Base-by-base conservation (phyloP, 2,888 invertebrate species). In the Emesis furor region DNA sequence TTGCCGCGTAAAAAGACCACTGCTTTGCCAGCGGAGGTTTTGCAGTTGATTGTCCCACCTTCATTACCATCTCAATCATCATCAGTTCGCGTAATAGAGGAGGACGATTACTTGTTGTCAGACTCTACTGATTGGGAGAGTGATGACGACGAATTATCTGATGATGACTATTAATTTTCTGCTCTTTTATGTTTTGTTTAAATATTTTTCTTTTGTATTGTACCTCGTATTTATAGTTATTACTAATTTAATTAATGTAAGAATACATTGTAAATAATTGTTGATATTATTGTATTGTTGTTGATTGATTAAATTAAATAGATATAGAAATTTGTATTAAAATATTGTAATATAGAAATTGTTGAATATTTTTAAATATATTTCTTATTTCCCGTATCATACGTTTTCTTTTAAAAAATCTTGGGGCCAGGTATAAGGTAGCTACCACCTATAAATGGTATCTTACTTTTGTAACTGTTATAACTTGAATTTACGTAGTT, bases 61-160 rank as follows among this genome's bases (percentile, higher is more conserved):
- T 24, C 59, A 59, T 59, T 59, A 24, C 59, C 59, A 59, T 59
- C 59, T 55, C 55, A 55, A 55, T 55, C 55, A n/a, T 55, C 55
- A 55, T 24, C 55, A 55, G 55, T 55, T 55, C 55, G 55, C 55
- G 17, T 55, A 17, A 55, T 55, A n/a, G 55, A 55, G n/a, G 55
- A 55, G 55, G 55, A 24, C 55, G 55, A 55, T 55, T 55, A 55
- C 55, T 55, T 51, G 51, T 51, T 55, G 55, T 55, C 55, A 55
- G 55, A 55, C 55, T 55, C n/a, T n/a, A 55, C 24, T 24, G 55
- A 55, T 55, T 55, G 17, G 17, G 55, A 55, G 17, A 55, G 55
- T 24, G 55, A 55, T 55, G 55, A 55, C 55, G 55, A 55, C 55
- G 55, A 55, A 55, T n/a, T 55, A 55, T 55, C 55, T 55, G 55